Conservation (phyloP, 2,797 vertebrate genomes). For the Rhinatrema bivittatum region DNA sequence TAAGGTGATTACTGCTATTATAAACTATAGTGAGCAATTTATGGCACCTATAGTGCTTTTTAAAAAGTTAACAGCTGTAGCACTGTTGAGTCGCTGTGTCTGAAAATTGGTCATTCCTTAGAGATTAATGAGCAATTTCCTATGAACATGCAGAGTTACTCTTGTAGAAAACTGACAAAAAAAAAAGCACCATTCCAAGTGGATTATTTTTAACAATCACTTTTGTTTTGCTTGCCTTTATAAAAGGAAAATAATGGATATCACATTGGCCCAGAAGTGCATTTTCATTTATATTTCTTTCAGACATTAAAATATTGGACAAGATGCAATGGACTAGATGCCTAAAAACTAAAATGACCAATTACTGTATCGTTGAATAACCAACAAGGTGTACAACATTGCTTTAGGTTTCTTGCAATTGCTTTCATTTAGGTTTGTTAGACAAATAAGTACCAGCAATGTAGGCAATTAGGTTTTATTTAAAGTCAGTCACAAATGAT, state of each 20-base stretch:
- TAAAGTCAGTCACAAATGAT: constrained; percentile 26
- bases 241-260: constrained; percentile 34
- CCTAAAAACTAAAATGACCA: constrained; percentile 12
- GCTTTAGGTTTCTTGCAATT: neutral
- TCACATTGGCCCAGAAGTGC: constrained; percentile 15
- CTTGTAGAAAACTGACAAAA: constrained; percentile 39
- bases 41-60: constrained; percentile 20
- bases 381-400: constrained; percentile 1
- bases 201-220: constrained; percentile 27
- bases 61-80: constrained; percentile 19
- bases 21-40: constrained; percentile 34
- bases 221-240: constrained; percentile 27
- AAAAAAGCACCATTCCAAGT: constrained; percentile 16
- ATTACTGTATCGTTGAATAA: constrained; percentile 15
- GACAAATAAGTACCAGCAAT: constrained; percentile 17
- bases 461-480: constrained; percentile 15
- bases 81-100: constrained; percentile 21
- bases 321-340: constrained; percentile 1
- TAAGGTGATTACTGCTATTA: constrained; percentile 16
- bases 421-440: constrained; percentile 15
- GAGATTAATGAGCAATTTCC: constrained; percentile 44
- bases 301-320: constrained; percentile 17
- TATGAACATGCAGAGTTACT: constrained; percentile 29
- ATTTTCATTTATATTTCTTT: constrained; percentile 27
- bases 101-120: constrained; percentile 33